phyloP scores from a whole-genome alignment of 2,797 vertebrate species.

The Amblyraja radiata region DNA sequence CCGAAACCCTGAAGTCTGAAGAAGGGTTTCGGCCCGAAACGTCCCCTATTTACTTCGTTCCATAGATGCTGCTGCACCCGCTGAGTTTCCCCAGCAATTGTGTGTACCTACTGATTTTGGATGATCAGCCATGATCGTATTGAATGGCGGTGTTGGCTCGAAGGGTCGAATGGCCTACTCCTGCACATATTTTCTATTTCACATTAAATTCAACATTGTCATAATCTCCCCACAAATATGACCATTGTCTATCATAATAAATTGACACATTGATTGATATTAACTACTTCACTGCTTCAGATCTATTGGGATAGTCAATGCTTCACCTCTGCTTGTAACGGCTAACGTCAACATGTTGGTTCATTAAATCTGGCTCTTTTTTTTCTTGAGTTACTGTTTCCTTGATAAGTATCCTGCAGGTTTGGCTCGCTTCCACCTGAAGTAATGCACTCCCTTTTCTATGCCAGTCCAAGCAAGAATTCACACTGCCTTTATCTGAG shows the following conservation, averaged over 20 bases:
- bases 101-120: too few species aligned
- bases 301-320: background rate
- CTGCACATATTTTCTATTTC: background rate
- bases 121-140: too few species aligned
- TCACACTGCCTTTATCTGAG: background rate
- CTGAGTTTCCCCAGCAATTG: too few species aligned
- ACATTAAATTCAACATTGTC: background rate
- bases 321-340: background rate
- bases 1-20: too few species aligned
- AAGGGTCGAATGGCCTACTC: too few species aligned
- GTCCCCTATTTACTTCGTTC: too few species aligned
- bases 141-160: too few species aligned
- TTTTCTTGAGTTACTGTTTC: background rate
- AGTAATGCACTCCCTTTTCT: background rate
- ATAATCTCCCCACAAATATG: background rate
- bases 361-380: background rate
- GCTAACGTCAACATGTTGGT: background rate
- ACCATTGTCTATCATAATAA: background rate
- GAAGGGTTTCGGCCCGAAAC: too few species aligned
- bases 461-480: background rate
- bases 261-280: background rate
- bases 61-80: too few species aligned
- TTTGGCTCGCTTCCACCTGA: background rate
- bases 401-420: background rate
- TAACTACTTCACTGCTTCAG: background rate